Conservation (phyloP, 2,797 vertebrate species). For the Gambelia wislizenii region DNA sequence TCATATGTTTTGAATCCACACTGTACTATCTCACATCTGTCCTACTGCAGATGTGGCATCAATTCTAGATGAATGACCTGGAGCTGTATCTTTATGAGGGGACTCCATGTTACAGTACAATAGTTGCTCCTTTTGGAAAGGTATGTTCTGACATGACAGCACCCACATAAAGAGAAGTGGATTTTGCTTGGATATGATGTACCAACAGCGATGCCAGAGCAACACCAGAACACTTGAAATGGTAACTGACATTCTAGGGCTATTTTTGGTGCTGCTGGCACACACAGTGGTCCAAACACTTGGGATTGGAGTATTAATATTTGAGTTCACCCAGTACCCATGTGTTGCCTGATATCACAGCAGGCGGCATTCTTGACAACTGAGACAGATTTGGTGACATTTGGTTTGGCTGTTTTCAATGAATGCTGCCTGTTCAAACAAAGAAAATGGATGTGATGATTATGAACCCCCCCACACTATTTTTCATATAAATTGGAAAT, state of each 20-base stretch:
- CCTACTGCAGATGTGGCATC: too few relatives aligned
- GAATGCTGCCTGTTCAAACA: neutral
- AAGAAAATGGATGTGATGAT: neutral
- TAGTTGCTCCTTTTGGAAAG: neutral
- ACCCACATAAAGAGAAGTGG: too few relatives aligned
- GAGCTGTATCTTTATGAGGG: too few relatives aligned
- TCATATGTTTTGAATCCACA: neutral
- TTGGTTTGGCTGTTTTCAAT: neutral
- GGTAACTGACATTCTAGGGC: neutral
- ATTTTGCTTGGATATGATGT: neutral
- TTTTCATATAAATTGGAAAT: neutral
- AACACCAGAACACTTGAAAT: neutral
- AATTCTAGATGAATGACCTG: neutral
- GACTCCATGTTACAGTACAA: neutral
- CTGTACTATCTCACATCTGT: neutral
- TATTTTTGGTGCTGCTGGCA: neutral
- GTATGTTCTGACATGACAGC: neutral
- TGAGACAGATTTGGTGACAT: neutral
- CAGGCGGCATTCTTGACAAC: neutral
- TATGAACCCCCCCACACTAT: neutral
- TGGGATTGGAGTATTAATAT: neutral
- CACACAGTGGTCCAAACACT: neutral
- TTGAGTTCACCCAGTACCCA: neutral
- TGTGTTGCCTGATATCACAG: slow-evolving; percentile 11
- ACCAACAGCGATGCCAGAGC: neutral